Conservation (phyloP, 2,113 vertebrate species). For the Indicator maculatus region DNA sequence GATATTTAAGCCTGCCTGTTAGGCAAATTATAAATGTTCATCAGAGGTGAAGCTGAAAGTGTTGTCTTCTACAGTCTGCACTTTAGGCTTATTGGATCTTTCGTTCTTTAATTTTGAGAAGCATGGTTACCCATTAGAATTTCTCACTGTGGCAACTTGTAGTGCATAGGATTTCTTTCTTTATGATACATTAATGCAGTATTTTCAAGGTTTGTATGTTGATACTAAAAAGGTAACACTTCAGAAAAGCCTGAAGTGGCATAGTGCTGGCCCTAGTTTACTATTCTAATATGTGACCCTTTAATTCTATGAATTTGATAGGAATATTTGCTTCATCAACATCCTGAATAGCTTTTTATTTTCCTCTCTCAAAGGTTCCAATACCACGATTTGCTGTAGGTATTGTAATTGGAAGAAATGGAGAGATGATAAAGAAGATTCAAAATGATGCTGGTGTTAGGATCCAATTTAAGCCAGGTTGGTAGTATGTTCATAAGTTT, state of each 20-base stretch:
- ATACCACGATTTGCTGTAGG: conserved; percentile 98
- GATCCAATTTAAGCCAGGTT: conserved; percentile 98
- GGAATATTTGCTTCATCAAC: not conserved
- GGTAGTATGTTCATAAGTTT: not conserved
- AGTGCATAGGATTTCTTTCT: not conserved
- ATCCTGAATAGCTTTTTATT: not conserved
- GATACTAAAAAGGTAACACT: not conserved
- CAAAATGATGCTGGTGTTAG: conserved; percentile 97
- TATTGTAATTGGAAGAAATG: conserved; percentile 96
- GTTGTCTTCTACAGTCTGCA: not conserved
- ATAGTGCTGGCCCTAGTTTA: not conserved
- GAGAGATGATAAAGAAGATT: conserved; percentile 99
- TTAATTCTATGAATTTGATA: not conserved
- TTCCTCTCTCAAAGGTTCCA: conserved; percentile 82
- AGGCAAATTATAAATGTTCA: not conserved
- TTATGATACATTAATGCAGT: not conserved
- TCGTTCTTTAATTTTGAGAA: not conserved
- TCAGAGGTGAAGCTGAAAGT: not conserved
- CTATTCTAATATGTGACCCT: not conserved
- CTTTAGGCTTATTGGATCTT: not conserved
- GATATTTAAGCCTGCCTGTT: not conserved
- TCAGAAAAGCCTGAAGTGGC: not conserved
- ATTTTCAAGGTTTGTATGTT: not conserved
- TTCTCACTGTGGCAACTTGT: not conserved
- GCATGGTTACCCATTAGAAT: not conserved